These are phyloP conservation scores for Mobula hypostoma DNA, from an alignment of 2,113 vertebrate species.

Conservation along the genomic window DNA sequence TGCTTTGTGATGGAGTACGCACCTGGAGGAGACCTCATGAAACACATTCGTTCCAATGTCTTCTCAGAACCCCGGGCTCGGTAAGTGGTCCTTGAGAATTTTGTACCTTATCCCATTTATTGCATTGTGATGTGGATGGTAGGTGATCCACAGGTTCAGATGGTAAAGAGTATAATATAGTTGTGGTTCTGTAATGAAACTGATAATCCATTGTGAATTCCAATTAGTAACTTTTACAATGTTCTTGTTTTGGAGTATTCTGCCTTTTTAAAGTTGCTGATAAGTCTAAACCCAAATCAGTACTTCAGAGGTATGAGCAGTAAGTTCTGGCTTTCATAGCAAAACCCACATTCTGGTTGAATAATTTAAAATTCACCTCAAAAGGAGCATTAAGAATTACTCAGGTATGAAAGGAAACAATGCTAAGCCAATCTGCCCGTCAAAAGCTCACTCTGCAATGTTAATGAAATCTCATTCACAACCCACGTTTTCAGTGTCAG, in stretches of 20 bases:
- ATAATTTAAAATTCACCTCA: not conserved
- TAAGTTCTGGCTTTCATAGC: not conserved
- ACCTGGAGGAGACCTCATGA: constrained; percentile 92
- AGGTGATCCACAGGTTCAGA: not conserved
- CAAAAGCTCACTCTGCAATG: not conserved
- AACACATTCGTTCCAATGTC: constrained; percentile 80
- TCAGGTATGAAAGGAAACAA: not conserved
- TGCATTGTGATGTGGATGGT: not conserved
- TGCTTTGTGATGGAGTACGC: constrained; percentile 94
- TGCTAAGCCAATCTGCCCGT: not conserved
- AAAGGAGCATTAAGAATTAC: not conserved
- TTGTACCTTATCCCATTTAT: not conserved
- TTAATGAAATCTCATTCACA: not conserved
- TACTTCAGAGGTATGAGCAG: too few relatives aligned
- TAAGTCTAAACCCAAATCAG: too few relatives aligned
- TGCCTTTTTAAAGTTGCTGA: too few relatives aligned
- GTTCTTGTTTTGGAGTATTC: too few relatives aligned
- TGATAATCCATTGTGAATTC: not conserved
- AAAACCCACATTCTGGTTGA: not conserved
- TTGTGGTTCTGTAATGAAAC: not conserved
- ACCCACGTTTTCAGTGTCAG: not conserved
- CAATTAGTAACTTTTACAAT: not conserved
- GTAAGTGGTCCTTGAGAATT: constrained; percentile 53
- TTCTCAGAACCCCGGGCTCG: constrained; percentile 73
- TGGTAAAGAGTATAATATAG: not conserved